phyloP scores from a whole-genome alignment of 2,113 vertebrate species.

The Hymenochirus boettgeri region DNA sequence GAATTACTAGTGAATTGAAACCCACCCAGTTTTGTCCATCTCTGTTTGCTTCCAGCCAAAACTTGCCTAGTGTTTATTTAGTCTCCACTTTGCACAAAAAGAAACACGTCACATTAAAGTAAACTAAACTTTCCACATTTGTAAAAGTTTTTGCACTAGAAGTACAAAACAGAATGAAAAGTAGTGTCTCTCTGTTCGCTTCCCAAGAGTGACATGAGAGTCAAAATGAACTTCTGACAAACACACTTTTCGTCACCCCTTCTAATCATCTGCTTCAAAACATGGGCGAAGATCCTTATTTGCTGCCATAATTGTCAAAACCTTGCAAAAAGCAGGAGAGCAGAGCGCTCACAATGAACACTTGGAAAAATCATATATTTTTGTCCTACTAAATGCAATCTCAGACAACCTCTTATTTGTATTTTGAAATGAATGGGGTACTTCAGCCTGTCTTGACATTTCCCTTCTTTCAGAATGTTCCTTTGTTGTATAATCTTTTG shows the following conservation, averaged over 20 bases:
- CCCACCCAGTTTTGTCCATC: too few relatives aligned
- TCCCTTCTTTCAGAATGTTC: conserved; percentile 28
- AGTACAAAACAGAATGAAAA: too few relatives aligned
- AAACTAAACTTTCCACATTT: too few relatives aligned
- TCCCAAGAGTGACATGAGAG: conserved; percentile 26
- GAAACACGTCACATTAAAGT: too few relatives aligned
- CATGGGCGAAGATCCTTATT: conserved; percentile 36
- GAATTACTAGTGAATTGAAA: too few relatives aligned
- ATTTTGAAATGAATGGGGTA: conserved; percentile 39
- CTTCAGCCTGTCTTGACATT: conserved; percentile 36
- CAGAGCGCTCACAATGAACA: conserved; percentile 30
- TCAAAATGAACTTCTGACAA: conserved; percentile 17
- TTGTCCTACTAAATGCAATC: conserved; percentile 35
- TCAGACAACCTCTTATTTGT: conserved; percentile 39
- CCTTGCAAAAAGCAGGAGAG: conserved; percentile 9
- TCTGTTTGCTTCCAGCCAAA: too few relatives aligned
- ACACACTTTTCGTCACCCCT: conserved; percentile 13
- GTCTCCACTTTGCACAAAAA: too few relatives aligned
- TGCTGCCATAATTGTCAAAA: conserved; percentile 31
- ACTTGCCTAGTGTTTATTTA: too few relatives aligned
- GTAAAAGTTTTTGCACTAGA: too few relatives aligned
- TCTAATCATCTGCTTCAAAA: conserved; percentile 31
- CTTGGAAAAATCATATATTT: conserved; percentile 41
- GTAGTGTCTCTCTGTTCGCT: too few relatives aligned
- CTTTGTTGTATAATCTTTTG: conserved; percentile 34